Evolutionary conservation across 1,140 invertebrate genomes (phyloP).

Genomic region (Zaprionus davidi): DNA sequence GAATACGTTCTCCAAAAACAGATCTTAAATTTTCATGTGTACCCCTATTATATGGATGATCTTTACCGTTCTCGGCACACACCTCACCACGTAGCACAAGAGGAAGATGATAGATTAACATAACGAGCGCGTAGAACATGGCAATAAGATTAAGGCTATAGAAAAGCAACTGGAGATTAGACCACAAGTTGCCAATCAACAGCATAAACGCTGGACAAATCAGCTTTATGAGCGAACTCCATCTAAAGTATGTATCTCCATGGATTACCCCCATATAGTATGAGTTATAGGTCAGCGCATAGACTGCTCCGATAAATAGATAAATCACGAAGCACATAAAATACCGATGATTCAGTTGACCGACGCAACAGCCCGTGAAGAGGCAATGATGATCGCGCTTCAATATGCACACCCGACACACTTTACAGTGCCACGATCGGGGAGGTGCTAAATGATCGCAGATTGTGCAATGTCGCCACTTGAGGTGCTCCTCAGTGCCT

Average conservation of each 20-base stretch:
- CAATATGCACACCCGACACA: conserved; percentile 92
- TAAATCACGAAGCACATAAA: conserved; percentile 93
- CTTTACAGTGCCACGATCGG: conserved; percentile 94
- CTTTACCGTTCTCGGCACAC: conserved; percentile 58
- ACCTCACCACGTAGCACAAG: conserved; percentile 84
- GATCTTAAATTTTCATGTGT: conserved; percentile 88
- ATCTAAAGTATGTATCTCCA: conserved; percentile 83
- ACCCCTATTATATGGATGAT: conserved; percentile 87
- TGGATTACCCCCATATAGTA: conserved; percentile 87
- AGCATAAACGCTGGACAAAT: conserved; percentile 88
- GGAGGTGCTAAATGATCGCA: conserved; percentile 90
- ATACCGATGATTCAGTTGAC: conserved; percentile 94
- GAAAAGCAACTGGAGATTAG: conserved; percentile 87
- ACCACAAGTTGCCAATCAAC: conserved; percentile 85
- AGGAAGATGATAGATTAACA: conserved; percentile 89
- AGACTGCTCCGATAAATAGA: conserved; percentile 89
- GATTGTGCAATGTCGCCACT: conserved; percentile 49
- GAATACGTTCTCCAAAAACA: conserved; percentile 91
- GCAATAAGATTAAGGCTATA: conserved; percentile 89
- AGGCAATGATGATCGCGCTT: conserved; percentile 97
- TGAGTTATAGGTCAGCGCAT: conserved; percentile 89
- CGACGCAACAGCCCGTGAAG: conserved; percentile 95
- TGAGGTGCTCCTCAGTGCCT: conserved; percentile 8
- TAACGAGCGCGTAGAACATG: conserved; percentile 88
- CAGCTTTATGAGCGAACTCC: conserved; percentile 87